A percentile compares a stretch with the other conserved stretches of the same genome.
phyloP scores from a whole-genome alignment of 1,140 invertebrate genomes.

The Microplitis mediator region DNA sequence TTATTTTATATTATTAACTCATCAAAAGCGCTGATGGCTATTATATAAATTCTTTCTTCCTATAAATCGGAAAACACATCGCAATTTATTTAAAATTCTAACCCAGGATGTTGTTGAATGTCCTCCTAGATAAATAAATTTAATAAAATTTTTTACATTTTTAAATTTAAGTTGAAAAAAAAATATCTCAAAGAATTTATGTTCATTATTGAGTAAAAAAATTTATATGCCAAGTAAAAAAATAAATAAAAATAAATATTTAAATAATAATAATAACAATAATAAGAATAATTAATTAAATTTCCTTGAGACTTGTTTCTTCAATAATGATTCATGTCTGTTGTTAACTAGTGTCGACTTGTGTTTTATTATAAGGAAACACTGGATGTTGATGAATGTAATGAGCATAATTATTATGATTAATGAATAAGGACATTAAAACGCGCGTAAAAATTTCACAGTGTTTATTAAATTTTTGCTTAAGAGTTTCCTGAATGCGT shows the following conservation, averaged over 20 bases:
- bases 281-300: not conserved
- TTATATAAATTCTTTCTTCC: not conserved
- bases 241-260: conserved; percentile 13
- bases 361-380: conserved; percentile 7
- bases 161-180: not conserved
- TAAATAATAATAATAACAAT: conserved; percentile 24
- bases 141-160: not conserved
- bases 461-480: conserved; percentile 23
- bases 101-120: conserved; percentile 23
- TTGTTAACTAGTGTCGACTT: not conserved
- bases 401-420: not conserved
- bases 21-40: too few relatives aligned
- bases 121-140: conserved; percentile 24
- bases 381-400: not conserved
- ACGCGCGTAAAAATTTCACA: conserved; percentile 48
- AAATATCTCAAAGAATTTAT: not conserved
- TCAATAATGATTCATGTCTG: not conserved
- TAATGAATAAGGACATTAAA: conserved; percentile 16
- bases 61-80: conserved; percentile 11
- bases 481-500: conserved; percentile 53
- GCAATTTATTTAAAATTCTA: conserved; percentile 14
- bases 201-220: not conserved
- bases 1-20: too few relatives aligned
- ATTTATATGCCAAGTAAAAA: not conserved
- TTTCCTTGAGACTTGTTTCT: conserved; percentile 5